Percentiles rank a stretch among this genome's conserved stretches.
Conservation (phyloP, 1,140 invertebrate genomes). For the Arctopsyche grandis region DNA sequence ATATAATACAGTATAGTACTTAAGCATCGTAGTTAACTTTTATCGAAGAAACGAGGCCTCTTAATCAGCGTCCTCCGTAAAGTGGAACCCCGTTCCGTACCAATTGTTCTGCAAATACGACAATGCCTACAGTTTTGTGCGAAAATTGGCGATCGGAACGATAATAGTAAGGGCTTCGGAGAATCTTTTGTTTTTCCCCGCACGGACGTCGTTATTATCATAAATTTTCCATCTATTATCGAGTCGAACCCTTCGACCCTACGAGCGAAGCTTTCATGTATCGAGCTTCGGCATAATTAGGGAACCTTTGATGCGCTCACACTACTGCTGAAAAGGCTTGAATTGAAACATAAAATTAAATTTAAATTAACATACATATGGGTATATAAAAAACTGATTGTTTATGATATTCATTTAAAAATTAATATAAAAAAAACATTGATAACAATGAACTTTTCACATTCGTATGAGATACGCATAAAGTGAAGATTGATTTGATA, state of each 20-base stretch:
- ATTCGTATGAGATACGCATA: too few species aligned
- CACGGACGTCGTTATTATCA: neutral
- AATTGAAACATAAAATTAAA: too few species aligned
- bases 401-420: too few species aligned
- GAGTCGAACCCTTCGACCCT: neutral
- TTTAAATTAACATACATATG: too few species aligned
- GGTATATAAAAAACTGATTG: too few species aligned
- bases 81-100: neutral
- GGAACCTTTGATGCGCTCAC: constrained; percentile 11
- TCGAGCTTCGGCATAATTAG: constrained; percentile 32
- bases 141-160: neutral
- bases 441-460: too few species aligned
- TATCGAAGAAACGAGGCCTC: neutral
- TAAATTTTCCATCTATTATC: constrained; percentile 44
- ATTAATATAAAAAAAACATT: too few species aligned
- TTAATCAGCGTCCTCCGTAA: neutral
- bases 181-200: constrained; percentile 35
- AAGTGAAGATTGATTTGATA: too few species aligned
- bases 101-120: neutral
- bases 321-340: too few species aligned
- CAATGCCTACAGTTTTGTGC: neutral
- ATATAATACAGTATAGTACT: too few species aligned
- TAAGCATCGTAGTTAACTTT: neutral
- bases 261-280: constrained; percentile 24
- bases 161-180: constrained; percentile 28